Conservation (phyloP, 2,113 vertebrate genomes). For the Dromaius novaehollandiae region DNA sequence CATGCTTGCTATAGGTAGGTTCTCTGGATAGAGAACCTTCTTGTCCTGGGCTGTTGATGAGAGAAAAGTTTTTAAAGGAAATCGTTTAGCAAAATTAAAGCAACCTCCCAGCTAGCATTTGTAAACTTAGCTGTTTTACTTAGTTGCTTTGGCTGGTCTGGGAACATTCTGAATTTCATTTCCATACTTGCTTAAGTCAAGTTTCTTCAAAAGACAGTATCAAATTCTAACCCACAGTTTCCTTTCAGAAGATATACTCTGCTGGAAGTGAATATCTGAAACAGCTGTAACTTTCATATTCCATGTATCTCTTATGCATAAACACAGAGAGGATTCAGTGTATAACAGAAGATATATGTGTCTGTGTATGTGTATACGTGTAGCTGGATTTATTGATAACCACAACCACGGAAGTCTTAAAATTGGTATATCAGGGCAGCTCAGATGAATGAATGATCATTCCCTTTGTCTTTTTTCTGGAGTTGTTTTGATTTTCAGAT, state of each 20-base stretch:
- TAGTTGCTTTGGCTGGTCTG: neutral
- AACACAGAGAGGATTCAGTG: conserved; percentile 6
- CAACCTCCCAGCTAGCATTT: neutral
- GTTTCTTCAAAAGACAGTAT: conserved; percentile 63
- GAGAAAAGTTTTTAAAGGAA: neutral
- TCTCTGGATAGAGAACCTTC: neutral
- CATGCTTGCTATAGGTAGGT: neutral
- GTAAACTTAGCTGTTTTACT: neutral
- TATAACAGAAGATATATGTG: neutral
- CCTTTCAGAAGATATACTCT: conserved; percentile 50
- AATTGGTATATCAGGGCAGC: conserved; percentile 20
- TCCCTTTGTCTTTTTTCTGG: conserved; percentile 21
- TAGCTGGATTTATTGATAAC: conserved; percentile 24
- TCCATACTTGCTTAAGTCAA: conserved; percentile 16
- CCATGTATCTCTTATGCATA: neutral
- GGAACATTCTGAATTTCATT: conserved; percentile 58
- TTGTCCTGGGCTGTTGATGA: neutral
- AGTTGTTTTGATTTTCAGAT: neutral
- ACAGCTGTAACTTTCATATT: conserved; percentile 62
- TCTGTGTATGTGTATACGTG: neutral
- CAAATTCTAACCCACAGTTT: conserved; percentile 48
- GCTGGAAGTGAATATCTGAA: conserved; percentile 41
- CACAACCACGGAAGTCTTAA: conserved; percentile 17
- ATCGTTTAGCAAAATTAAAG: neutral
- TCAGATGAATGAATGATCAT: neutral